Percentiles rank a stretch among this genome's conserved stretches.
Conservation (phyloP, 2,113 vertebrate genomes). For the Dasyornis broadbenti region DNA sequence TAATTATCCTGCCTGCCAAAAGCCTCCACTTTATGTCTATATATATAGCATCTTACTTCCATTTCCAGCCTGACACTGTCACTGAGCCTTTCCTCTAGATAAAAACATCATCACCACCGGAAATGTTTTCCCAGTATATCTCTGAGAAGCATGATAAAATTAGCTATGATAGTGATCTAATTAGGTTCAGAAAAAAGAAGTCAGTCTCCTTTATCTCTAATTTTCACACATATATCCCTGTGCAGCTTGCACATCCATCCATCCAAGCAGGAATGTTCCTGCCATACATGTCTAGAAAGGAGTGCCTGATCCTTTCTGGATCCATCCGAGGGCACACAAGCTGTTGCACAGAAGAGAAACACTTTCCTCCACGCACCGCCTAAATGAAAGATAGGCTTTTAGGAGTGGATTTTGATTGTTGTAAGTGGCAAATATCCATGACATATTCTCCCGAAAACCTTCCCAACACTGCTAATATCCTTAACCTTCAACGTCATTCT, state of each 20-base stretch:
- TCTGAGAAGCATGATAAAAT: background rate
- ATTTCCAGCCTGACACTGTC: background rate
- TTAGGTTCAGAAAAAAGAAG: background rate
- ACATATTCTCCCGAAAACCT: background rate
- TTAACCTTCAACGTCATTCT: background rate
- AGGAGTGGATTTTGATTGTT: background rate
- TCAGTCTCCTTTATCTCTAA: background rate
- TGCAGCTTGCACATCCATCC: background rate
- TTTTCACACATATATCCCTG: background rate
- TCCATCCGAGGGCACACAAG: background rate
- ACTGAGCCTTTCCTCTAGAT: background rate
- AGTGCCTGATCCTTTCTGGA: fast-evolving
- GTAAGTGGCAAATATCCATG: background rate
- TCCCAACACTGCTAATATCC: background rate
- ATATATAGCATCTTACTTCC: background rate
- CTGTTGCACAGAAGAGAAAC: background rate
- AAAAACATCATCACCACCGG: background rate
- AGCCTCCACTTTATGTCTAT: background rate
- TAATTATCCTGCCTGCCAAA: background rate
- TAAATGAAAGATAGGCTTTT: background rate
- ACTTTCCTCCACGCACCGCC: background rate
- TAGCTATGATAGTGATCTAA: background rate
- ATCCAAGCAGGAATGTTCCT: background rate
- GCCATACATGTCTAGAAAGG: background rate
- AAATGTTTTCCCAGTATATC: background rate